Evolutionary conservation across 2,797 vertebrate species (phyloP).

Genomic region (Danio choprae): DNA sequence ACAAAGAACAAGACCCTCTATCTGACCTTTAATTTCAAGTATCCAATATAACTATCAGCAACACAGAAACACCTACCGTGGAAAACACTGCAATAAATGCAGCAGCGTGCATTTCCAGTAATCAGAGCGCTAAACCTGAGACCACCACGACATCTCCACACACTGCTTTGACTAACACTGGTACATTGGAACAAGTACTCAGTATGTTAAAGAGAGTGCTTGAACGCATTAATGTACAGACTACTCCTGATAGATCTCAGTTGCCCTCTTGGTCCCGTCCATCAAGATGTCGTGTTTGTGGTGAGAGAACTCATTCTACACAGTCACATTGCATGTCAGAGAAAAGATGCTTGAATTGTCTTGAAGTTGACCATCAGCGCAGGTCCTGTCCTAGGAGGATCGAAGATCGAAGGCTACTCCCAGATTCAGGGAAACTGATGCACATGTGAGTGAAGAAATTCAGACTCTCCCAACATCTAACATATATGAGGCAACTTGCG

Average conservation of each 20-base stretch:
- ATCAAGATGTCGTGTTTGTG: no score
- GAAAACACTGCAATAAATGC: not conserved
- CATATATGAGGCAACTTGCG: not conserved
- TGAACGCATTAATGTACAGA: no score
- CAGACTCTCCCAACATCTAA: not conserved
- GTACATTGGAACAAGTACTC: not conserved
- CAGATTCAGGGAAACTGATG: not conserved
- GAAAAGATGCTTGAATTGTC: slow-evolving; percentile 16
- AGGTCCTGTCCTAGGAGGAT: not conserved
- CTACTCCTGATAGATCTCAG: no score
- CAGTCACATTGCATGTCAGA: slow-evolving; percentile 22
- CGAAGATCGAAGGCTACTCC: not conserved
- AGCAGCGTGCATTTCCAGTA: not conserved
- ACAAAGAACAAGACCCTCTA: not conserved
- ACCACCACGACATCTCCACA: not conserved
- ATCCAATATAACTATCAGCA: no score
- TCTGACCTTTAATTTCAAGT: not conserved
- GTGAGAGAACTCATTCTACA: no score
- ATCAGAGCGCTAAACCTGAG: not conserved
- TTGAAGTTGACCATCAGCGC: slow-evolving; percentile 13
- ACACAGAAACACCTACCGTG: not conserved
- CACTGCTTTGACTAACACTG: not conserved
- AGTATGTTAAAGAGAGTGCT: not conserved
- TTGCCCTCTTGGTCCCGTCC: no score
- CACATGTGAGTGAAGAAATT: not conserved